Base-by-base conservation (phyloP, 2,797 vertebrate species). In the Smutsia gigantea region DNA sequence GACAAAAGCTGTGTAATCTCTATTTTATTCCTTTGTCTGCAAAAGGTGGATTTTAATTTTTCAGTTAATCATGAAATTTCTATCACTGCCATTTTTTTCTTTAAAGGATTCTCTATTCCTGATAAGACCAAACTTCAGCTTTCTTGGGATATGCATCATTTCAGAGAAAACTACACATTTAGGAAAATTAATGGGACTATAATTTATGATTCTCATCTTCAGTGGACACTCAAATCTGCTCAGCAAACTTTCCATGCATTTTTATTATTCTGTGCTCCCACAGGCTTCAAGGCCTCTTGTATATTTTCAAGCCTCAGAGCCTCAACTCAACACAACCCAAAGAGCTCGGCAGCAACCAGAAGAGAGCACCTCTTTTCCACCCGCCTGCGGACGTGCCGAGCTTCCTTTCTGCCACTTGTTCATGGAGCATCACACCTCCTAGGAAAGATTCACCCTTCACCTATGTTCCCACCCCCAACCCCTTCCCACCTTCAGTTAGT, bases 391-490 rank as follows among this genome's bases (percentile, higher is more conserved):
- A 15, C 1, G 19, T 11, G 11, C 7, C 0, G 9, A 42, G n/a
- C 5, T 64, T 29, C 18, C 34, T 31, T 61, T 4, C 11, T 19
- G 17, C n/a, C 18, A 4, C 18, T 61, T 19, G 3, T 64, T 81
- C 21, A 15, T 0, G 13, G 37, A 25, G 9, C 15, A 15, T 63
- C 61, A 2, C 5, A 46, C 4, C 11, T 19, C 6, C 5, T 5
- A 12, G 3, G 55, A 74, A n/a, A 68, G 49, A 74, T 11, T 46
- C 15, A 18, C 15, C 2, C 37, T 46, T 27, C 55, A 12, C 5
- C 17, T 0, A 5, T 10, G 18, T 5, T 1, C 0, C 14, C 2
- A 0, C 0, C 19, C 46, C 9, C 34, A 17, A 7, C 4, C 27
- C 19, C 37, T n/a, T 17, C 18, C 12, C 46, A 18, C 19, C 34